These are phyloP conservation scores for Ceuthmochares aereus DNA, from an alignment of 2,113 vertebrate species.

Conservation along the genomic window DNA sequence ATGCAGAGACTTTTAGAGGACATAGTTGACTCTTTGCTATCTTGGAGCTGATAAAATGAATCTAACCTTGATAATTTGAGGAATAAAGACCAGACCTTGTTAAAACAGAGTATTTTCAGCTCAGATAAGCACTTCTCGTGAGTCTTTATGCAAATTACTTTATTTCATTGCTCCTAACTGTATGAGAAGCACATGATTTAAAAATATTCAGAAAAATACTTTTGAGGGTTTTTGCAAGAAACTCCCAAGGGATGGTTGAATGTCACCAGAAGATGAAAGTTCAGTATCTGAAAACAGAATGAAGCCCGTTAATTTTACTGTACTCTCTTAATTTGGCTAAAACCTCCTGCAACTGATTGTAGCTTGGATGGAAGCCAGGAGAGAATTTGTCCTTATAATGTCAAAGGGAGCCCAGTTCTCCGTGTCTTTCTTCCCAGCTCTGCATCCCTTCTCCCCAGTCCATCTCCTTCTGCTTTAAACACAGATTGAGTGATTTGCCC, in stretches of 20 bases:
- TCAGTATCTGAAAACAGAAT: background rate
- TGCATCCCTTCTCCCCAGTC: background rate
- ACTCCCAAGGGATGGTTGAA: background rate
- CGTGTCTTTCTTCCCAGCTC: background rate
- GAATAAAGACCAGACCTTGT: background rate
- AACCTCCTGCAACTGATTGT: background rate
- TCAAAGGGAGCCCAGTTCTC: background rate
- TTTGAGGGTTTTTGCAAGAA: background rate
- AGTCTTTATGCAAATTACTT: background rate
- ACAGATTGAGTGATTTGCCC: background rate
- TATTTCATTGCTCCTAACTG: background rate
- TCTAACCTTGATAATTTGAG: background rate
- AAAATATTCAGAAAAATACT: background rate
- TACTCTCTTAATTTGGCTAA: background rate
- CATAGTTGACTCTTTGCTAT: background rate
- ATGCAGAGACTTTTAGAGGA: background rate
- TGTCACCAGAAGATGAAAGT: background rate
- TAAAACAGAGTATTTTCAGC: background rate
- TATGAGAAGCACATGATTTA: background rate
- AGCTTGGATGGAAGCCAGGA: background rate
- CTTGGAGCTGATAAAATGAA: background rate
- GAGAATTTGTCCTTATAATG: background rate
- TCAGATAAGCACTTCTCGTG: background rate
- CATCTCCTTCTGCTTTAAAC: background rate
- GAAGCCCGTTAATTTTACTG: background rate